Evolutionary conservation across 2,113 vertebrate species (phyloP).

Genomic region (Geothlypis trichas): DNA sequence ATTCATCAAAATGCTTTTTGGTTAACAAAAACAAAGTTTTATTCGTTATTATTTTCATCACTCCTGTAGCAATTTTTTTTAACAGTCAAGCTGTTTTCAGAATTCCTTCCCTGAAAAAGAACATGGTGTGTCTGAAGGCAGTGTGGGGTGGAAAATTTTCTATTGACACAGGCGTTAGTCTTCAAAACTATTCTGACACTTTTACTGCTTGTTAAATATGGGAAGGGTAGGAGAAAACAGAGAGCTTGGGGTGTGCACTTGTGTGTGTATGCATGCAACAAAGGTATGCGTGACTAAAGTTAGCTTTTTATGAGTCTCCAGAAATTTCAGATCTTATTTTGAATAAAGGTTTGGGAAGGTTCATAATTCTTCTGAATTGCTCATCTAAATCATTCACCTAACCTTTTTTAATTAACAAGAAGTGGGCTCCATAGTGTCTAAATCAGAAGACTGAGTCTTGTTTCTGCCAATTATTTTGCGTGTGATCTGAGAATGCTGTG

Average conservation of each 20-base stretch:
- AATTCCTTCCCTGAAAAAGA: background rate
- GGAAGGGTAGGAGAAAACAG: background rate
- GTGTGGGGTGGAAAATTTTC: background rate
- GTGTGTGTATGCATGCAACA: background rate
- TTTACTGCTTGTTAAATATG: background rate
- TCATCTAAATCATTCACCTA: conserved; percentile 19
- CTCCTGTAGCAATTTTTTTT: background rate
- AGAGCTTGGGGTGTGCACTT: background rate
- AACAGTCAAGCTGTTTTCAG: background rate
- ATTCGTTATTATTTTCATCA: background rate
- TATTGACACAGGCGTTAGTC: background rate
- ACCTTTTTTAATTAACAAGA: conserved; percentile 46
- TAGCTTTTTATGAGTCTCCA: background rate
- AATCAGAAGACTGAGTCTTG: background rate
- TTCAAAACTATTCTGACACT: background rate
- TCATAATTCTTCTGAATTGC: conserved; percentile 2
- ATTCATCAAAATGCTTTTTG: background rate
- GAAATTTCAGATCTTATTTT: conserved; percentile 9
- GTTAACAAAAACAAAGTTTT: background rate
- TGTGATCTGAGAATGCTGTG: background rate
- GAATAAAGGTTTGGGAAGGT: background rate
- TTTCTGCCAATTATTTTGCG: conserved; percentile 1
- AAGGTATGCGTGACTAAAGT: background rate
- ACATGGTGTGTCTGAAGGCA: background rate
- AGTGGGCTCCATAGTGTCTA: background rate